Base-by-base conservation (phyloP, 2,888 invertebrate species). In the Drosophila tanythrix region DNA sequence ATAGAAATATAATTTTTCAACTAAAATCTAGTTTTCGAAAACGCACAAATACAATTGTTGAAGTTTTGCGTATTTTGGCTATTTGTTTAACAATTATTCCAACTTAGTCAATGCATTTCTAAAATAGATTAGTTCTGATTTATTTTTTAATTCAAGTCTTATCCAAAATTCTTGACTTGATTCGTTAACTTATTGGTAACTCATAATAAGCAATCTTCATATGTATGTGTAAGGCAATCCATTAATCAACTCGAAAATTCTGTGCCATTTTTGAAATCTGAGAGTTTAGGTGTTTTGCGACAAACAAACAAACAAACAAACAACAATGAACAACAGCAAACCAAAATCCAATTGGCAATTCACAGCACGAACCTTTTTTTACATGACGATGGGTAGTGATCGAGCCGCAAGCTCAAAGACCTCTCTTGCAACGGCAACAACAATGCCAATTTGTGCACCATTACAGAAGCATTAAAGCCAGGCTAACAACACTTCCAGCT, bases 381-480 rank as follows among this genome's bases (percentile, higher is more conserved):
- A 70, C 76, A 79, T 67, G 70, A 65, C 78, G 70, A 56, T 60
- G 76, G 68, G 55, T 55, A 55, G 51, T 48, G 50, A 65, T 48
- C 56, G 35, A 64, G 50, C 62, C 25, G 46, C 70, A 55, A 74
- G 85, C 86, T 63, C 85, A 82, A 88, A 85, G 80, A 75, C 79
- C 75, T 59, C 70, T 62, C 71, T 29, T 43, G 31, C 55, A 56
- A 29, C 51, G 40, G 40, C 66, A 60, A 62, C 74, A 65, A 77
- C 88, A 83, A 82, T 85, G 83, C 73, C 83, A 83, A 83, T 83
- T 83, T 83, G 88, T 76, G 83, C 83, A 69, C 80, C 83, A 88
- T 83, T 88, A 88, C 88, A 83, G 86, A 69, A 85, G 82, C 80
- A 88, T 88, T 82, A 82, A 75, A 79, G 70, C 74, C 56, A 48